Conservation (phyloP, 2,888 invertebrate species). For the Heliconius charithonia region DNA sequence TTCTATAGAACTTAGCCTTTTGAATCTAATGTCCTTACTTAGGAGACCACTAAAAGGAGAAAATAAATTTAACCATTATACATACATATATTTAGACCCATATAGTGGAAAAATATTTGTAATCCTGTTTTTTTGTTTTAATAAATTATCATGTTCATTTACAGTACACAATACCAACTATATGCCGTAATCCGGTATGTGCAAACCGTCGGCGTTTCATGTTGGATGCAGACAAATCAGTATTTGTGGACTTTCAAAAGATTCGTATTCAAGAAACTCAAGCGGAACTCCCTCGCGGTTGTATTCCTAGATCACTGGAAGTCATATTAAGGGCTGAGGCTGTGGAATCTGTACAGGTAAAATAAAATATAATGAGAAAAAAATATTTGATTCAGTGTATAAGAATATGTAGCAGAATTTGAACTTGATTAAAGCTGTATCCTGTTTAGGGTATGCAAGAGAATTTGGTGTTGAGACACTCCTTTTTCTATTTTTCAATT, state of each 20-base stretch:
- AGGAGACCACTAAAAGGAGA: too few species aligned
- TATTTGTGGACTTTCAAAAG: slow-evolving; percentile 99
- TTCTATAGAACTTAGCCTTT: too few species aligned
- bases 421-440: too few species aligned
- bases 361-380: neutral
- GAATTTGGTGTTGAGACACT: too few species aligned
- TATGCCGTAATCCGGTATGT: slow-evolving; percentile 98
- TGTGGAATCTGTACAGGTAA: slow-evolving; percentile 97
- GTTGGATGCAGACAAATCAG: slow-evolving; percentile 95
- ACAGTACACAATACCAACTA: slow-evolving; percentile 96
- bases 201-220: slow-evolving; percentile 95
- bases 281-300: slow-evolving; percentile 97
- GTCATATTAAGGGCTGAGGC: slow-evolving; percentile 97
- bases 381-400: neutral
- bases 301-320: slow-evolving; percentile 98
- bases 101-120: neutral
- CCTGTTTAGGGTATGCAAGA: too few species aligned
- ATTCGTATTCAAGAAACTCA: slow-evolving; percentile 99
- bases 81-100: neutral
- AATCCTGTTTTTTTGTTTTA: neutral
- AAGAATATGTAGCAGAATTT: too few species aligned
- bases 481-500: too few species aligned
- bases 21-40: too few species aligned
- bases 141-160: slow-evolving; percentile 47
- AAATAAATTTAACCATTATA: too few species aligned